Evolutionary conservation across 2,888 invertebrate species (phyloP), one percentile per base, ranked within the genome.

Genomic region (Choristoneura rosaceana): DNA sequence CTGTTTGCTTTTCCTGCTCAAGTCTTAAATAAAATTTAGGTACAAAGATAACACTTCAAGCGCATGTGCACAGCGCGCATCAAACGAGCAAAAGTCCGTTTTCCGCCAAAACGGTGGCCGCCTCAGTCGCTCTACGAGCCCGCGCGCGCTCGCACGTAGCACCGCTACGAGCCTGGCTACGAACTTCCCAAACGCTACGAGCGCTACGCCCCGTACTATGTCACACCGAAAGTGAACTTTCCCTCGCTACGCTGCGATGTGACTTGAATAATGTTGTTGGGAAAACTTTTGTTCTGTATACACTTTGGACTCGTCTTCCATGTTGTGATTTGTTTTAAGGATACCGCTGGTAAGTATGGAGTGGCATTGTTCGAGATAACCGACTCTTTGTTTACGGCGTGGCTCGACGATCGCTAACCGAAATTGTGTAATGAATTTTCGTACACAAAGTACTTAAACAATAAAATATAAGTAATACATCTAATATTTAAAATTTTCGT

Each of bases 291-390:
- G 88, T 93, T 92, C 87, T 94, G 89, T 85, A 82, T 92, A 89
- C 90, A 93, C 80, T 93, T 94, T 79, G 94, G 93, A 93, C 93
- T 94, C 82, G 92, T 93, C 91, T 93, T 94, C 90, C 93, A 93
- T 83, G 89, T 92, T 87, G 94, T 92, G 87, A 94, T 93, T 88
- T 93, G 94, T 87, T 93, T 93, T 88, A 93, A 93, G 88, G 93
- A 94, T 85, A 86, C 88, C 76, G 88, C 90, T 74, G 94, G 93
- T 93, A 89, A 92, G 94, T 81, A 80, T 61, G 43, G 43, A 74
- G 61, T 62, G 52, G 33, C 55, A 64, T 73, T 52, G 43, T 64
- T 55, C 52, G 45, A 61, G 62, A 33, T 64, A 63, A 41, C 17
- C 58, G 47, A 17, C 25, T 70, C 59, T 58, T 67, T 71, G 71